phyloP scores from a whole-genome alignment of 2,888 invertebrate species.

The Iphiclides podalirius region DNA sequence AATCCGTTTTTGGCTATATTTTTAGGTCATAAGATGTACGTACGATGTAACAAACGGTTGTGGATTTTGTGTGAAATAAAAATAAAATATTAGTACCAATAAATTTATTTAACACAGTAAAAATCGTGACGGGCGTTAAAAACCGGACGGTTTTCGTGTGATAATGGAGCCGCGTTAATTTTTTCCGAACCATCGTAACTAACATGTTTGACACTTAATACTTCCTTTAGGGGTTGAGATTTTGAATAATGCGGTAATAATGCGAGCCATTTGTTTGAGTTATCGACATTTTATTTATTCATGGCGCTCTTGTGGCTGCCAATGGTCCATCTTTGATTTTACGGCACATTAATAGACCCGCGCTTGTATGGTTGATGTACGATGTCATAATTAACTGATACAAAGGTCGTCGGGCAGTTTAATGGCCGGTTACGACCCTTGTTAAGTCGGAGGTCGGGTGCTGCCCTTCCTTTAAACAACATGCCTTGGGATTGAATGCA shows the following conservation, averaged over 20 bases:
- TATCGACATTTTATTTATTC: conserved; percentile 47
- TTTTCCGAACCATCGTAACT: conserved; percentile 51
- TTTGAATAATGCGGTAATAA: conserved; percentile 58
- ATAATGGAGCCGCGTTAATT: conserved; percentile 38
- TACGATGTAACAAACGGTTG: too few relatives aligned
- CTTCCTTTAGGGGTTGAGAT: conserved; percentile 57
- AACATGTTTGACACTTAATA: conserved; percentile 70
- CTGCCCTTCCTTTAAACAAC: conserved; percentile 24
- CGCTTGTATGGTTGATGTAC: conserved; percentile 59
- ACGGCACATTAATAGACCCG: conserved; percentile 54
- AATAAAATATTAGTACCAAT: too few relatives aligned
- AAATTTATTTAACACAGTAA: too few relatives aligned
- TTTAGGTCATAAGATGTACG: too few relatives aligned
- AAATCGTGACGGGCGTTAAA: too few relatives aligned
- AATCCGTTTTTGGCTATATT: too few relatives aligned
- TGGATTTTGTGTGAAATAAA: too few relatives aligned
- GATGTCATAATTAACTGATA: conserved; percentile 71
- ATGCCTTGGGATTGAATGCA: too few relatives aligned
- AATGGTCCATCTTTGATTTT: conserved; percentile 38
- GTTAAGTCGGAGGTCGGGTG: background rate
- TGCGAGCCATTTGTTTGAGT: conserved; percentile 53
- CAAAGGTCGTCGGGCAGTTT: conserved; percentile 35
- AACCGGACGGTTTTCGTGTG: too few relatives aligned
- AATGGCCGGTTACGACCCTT: conserved; percentile 4
- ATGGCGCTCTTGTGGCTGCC: conserved; percentile 27